phyloP scores from a whole-genome alignment of 2,888 invertebrate genomes.

The Nephrocerus scutellatus region DNA sequence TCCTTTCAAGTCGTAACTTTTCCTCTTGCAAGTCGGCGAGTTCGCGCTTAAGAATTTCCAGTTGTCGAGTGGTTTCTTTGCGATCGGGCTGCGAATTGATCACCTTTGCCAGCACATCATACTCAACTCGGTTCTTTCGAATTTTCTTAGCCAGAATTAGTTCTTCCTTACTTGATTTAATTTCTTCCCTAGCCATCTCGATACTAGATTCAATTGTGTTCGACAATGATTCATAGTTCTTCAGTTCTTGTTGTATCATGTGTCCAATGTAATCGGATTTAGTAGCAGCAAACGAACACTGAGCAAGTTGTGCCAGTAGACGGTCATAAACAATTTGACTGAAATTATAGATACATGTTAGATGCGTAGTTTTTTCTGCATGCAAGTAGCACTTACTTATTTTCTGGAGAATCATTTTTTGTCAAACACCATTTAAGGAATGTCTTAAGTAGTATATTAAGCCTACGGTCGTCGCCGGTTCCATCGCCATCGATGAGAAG shows the following conservation, averaged over 20 bases:
- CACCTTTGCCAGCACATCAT: slow-evolving; percentile 85
- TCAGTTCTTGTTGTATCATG: slow-evolving; percentile 77
- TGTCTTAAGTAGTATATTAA: slow-evolving; percentile 78
- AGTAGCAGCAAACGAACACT: slow-evolving; percentile 80
- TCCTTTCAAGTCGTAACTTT: slow-evolving; percentile 65
- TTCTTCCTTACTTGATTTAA: slow-evolving; percentile 74
- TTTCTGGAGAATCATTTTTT: slow-evolving; percentile 57
- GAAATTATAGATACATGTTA: slow-evolving; percentile 25
- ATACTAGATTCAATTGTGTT: slow-evolving; percentile 72
- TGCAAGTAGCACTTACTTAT: slow-evolving; percentile 56
- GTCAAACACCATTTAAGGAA: slow-evolving; percentile 73
- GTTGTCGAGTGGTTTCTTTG: slow-evolving; percentile 64
- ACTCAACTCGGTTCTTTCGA: slow-evolving; percentile 84
- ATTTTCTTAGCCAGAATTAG: slow-evolving; percentile 76
- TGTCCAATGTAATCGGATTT: slow-evolving; percentile 72
- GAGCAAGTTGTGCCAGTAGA: slow-evolving; percentile 73
- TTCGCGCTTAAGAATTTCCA: slow-evolving; percentile 66
- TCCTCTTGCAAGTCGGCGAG: slow-evolving; percentile 62
- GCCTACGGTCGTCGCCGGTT: slow-evolving; percentile 86
- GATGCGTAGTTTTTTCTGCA: neutral
- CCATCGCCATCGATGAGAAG: slow-evolving; percentile 95
- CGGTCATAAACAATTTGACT: slow-evolving; percentile 68
- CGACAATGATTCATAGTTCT: slow-evolving; percentile 73
- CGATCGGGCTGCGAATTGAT: slow-evolving; percentile 87
- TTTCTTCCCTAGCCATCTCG: slow-evolving; percentile 69